A percentile compares a stretch with the other conserved stretches of the same genome.
Conservation (phyloP, 1,140 invertebrate species). For the Apis cerana region DNA sequence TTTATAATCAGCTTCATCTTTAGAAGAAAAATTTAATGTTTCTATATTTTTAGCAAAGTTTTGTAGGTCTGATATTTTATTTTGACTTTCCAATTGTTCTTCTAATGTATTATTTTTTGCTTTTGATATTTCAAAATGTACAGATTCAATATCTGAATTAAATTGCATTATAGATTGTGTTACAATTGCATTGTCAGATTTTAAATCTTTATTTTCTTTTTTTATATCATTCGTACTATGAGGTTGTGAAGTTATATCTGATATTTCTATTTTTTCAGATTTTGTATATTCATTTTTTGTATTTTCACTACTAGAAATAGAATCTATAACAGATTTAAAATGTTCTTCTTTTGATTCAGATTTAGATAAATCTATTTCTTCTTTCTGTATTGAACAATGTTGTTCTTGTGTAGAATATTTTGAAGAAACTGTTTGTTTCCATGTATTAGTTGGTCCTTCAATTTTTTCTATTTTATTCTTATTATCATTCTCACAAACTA, state of each 20-base stretch:
- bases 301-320: constrained; percentile 39
- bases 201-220: not conserved
- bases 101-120: not conserved
- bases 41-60: not conserved
- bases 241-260: not conserved
- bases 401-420: constrained; percentile 23
- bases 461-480: constrained; percentile 31
- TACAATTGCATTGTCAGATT: constrained; percentile 1
- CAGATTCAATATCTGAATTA: constrained; percentile 12
- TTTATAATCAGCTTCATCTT: constrained; percentile 43
- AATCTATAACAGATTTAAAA: constrained; percentile 21
- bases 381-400: not conserved
- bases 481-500: constrained; percentile 7
- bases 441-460: constrained; percentile 37
- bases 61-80: not conserved
- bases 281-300: not conserved
- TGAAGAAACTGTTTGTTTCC: constrained; percentile 24
- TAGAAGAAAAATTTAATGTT: not conserved
- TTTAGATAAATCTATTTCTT: not conserved
- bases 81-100: constrained; percentile 4
- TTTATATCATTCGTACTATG: constrained; percentile 29
- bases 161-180: constrained; percentile 2
- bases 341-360: constrained; percentile 18
- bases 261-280: not conserved
- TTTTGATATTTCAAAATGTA: not conserved